phyloP scores from a whole-genome alignment of 2,888 invertebrate species.

The Drosophila algonquin region DNA sequence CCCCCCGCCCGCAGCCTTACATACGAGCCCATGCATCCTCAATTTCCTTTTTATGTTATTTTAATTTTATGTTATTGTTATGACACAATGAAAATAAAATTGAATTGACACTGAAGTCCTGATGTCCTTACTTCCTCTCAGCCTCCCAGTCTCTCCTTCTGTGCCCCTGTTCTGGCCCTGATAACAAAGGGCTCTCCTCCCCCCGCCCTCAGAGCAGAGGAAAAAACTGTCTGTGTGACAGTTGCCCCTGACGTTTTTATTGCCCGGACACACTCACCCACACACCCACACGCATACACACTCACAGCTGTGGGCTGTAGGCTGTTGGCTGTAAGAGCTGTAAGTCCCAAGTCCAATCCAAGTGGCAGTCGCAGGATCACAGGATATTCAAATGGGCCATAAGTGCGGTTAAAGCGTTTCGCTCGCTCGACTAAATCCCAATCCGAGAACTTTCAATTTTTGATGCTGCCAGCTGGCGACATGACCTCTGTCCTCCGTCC shows the following conservation, averaged over 20 bases:
- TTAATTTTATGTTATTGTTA: constrained; percentile 85
- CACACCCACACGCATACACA: neutral
- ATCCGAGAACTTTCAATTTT: constrained; percentile 76
- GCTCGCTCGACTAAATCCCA: constrained; percentile 75
- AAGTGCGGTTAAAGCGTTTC: constrained; percentile 78
- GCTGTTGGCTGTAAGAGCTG: neutral
- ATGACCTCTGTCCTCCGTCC: constrained; percentile 60
- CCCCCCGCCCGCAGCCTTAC: no score
- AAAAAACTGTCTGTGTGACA: constrained; percentile 57
- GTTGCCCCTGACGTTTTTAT: constrained; percentile 83
- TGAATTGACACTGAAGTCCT: constrained; percentile 83
- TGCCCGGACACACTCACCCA: constrained; percentile 67
- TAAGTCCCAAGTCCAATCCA: constrained; percentile 3
- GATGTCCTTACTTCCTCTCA: constrained; percentile 55
- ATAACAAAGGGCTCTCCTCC: constrained; percentile 51
- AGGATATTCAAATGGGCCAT: constrained; percentile 80
- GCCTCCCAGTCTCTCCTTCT: constrained; percentile 2
- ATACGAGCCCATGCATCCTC: constrained; percentile 73
- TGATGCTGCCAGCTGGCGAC: constrained; percentile 78
- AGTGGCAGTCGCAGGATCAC: constrained; percentile 39
- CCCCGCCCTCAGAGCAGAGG: neutral
- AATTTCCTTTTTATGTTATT: constrained; percentile 84
- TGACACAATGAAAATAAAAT: constrained; percentile 84
- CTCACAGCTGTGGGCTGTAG: neutral
- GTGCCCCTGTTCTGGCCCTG: constrained; percentile 21